Base-by-base conservation (phyloP, 2,113 vertebrate species). In the Chaetorhynchus papuensis region DNA sequence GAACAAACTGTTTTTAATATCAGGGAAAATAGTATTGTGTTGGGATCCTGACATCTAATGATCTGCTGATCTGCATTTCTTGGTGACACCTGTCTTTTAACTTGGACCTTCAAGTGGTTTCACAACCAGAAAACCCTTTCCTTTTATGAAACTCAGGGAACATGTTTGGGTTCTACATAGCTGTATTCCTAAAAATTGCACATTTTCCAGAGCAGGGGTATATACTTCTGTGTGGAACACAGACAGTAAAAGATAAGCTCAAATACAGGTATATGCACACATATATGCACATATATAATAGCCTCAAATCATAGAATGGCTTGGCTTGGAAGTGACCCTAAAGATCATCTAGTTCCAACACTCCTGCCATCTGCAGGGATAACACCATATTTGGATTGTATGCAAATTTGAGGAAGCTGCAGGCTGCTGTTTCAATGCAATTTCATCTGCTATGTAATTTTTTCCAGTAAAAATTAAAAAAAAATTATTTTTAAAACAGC, bases 201-300 rank as follows among this genome's bases (percentile, higher is more conserved):
- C 50, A 60, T 60, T 75, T 24, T 17, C 18, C 63, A 1, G 30
- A n/a, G 11, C 2, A 3, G 8, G 3, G 23, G 0, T 28, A 8
- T 31, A 7, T 20, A 39, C 4, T 68, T 39, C 30, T 59, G 2
- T 47, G 13, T 50, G 16, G 9, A 77, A 68, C 45, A 47, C 11
- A 71, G 23, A 41, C 6, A 69, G 17, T 9, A 59, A 85, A 60
- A 7, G 9, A 45, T 33, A 47, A 69, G 13, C 6, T 83, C 72
- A 47, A 76, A 45, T 71, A 68, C 18, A 44, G 10, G 8, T 30
- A 35, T 18, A 41, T 10, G 4, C 11, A 78, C 31, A 81, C 4
- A 44, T 26, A 71, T 17, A 19, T 13, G 13, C 3, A 17, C 11
- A 26, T 15, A 8, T 39, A 31, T 9, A 14, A 59, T 24, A 24